These are phyloP conservation scores for Drosophila siamana DNA, from an alignment of 2,888 invertebrate species.

Conservation along the genomic window DNA sequence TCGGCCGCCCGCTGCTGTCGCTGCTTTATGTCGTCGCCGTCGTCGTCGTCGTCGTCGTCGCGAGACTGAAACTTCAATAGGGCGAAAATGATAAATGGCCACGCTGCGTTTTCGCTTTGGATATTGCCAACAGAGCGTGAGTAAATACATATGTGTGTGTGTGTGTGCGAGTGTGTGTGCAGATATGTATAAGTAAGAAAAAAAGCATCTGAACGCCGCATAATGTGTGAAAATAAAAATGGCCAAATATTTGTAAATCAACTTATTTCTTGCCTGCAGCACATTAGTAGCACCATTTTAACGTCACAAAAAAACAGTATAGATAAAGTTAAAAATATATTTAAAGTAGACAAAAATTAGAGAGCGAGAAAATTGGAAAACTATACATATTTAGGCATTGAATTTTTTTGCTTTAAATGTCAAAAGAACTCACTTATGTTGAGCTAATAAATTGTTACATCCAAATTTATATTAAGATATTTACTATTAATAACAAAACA, in stretches of 20 bases:
- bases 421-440: no score
- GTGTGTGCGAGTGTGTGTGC: not conserved
- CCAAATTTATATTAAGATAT: no score
- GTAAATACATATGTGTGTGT: not conserved
- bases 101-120: constrained; percentile 63
- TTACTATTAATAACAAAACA: no score
- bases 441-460: no score
- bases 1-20: constrained; percentile 59
- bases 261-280: constrained; percentile 41
- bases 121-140: constrained; percentile 14
- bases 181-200: constrained; percentile 9
- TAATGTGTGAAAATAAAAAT: constrained; percentile 75
- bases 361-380: no score
- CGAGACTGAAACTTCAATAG: constrained; percentile 78
- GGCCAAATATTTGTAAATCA: constrained; percentile 61
- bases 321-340: not conserved
- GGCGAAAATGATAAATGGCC: constrained; percentile 80
- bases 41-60: constrained; percentile 73
- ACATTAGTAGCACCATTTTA: constrained; percentile 53
- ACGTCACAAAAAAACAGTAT: not conserved
- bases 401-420: no score
- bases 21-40: constrained; percentile 72
- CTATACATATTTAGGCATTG: no score
- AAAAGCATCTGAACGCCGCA: constrained; percentile 32
- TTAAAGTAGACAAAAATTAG: not conserved